Conservation (phyloP, 2,888 invertebrate genomes). For the Psylliodes chrysocephalus region DNA sequence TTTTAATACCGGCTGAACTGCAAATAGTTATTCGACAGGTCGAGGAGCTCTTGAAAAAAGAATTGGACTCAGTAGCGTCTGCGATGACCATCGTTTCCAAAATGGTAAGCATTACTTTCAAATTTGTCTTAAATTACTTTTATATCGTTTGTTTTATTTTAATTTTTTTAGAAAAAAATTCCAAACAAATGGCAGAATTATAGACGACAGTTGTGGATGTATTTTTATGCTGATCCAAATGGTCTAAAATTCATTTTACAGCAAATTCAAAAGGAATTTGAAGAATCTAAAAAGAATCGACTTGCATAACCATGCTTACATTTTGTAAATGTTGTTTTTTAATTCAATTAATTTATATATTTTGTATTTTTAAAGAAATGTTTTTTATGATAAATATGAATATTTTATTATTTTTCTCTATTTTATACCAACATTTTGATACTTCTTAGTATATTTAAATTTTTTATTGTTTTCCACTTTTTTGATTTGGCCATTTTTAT, state of each 20-base stretch:
- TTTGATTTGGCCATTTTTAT: too few relatives aligned
- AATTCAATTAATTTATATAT: too few relatives aligned
- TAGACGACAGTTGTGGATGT: slow-evolving; percentile 53
- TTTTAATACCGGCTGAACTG: slow-evolving; percentile 48
- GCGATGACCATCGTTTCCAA: slow-evolving; percentile 38
- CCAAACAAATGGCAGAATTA: slow-evolving; percentile 51
- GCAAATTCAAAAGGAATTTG: slow-evolving; percentile 43
- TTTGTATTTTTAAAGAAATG: too few relatives aligned
- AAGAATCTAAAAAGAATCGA: slow-evolving; percentile 22
- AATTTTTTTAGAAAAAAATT: slow-evolving; percentile 49
- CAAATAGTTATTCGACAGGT: slow-evolving; percentile 42
- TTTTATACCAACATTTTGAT: too few relatives aligned
- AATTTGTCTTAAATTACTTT: background rate
- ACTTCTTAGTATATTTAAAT: too few relatives aligned
- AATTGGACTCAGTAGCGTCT: slow-evolving; percentile 39
- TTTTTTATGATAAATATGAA: too few relatives aligned
- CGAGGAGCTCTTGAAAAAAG: slow-evolving; percentile 46
- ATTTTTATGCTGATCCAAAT: slow-evolving; percentile 49
- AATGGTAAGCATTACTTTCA: slow-evolving; percentile 40
- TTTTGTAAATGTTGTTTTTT: too few relatives aligned
- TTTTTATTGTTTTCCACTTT: too few relatives aligned
- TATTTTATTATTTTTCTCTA: too few relatives aligned
- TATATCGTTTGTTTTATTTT: slow-evolving; percentile 1
- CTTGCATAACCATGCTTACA: background rate
- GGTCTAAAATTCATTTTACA: slow-evolving; percentile 44